Base-by-base conservation (phyloP, 2,797 vertebrate genomes). In the Pangasius larnaudii region DNA sequence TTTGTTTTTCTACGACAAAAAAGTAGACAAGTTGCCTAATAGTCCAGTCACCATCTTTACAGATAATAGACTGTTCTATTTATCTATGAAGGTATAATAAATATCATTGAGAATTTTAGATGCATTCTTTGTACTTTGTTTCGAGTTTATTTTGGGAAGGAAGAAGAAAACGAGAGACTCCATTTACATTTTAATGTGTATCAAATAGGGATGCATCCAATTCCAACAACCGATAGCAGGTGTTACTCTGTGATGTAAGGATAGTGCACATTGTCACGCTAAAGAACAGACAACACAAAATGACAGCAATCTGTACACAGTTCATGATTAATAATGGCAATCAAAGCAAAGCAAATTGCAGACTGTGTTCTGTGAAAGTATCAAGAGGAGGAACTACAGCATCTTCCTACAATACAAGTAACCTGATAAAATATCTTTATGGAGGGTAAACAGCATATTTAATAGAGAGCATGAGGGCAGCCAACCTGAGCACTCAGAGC, bases 71-170 rank as follows among this genome's bases (percentile, higher is more conserved):
- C 93, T 95, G 93, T 93, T 95, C 93, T 95, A 94, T 96, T 96
- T 95, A 95, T 95, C 95, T 96, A 95, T 95, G 89, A 93, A 94
- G 92, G 90, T 93, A 95, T 94, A 94, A 96, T 95, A 96, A 96
- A 96, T 94, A 96, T 91, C 93, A 94, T 92, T 95, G 93, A 95
- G 92, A 89, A 93, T 96, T 91, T 96, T 96, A 93, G 89, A 86
- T 87, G 79, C 36, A 3, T 63, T 63, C 24, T 46, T 59, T 82
- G 79, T 61, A n/a, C 24, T 82, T 63, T 61, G 78, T 91, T 93
- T 88, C 86, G 93, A 79, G n/a, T 51, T 51, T n/a, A 58, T 65
- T 90, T 90, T 86, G 86, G 88, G 84, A 72, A 67, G 65, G 39
- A 30, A 80, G 77, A 56, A 33, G 30, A 24, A 61, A 49, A 72